Percentiles rank a stretch among this genome's conserved stretches.
Evolutionary conservation across 2,888 invertebrate species (phyloP).

Genomic region (Apamea sordens): DNA sequence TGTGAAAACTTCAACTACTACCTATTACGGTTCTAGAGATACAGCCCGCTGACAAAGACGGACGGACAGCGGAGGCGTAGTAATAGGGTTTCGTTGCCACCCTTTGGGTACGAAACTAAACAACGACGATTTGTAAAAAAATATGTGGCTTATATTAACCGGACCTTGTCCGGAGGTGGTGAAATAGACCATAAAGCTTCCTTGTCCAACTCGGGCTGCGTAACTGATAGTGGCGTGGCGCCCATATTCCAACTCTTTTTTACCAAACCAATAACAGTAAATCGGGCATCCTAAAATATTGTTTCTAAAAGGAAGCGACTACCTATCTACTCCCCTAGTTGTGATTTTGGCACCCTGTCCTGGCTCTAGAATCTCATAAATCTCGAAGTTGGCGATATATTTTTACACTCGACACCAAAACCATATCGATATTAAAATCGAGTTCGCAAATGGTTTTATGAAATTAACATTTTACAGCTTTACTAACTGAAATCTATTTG

Average conservation of each 20-base stretch:
- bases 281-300: slow-evolving; percentile 57
- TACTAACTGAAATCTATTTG: slow-evolving; percentile 28
- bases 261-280: slow-evolving; percentile 39
- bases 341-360: slow-evolving; percentile 62
- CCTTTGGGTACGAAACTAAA: too few relatives aligned
- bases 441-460: slow-evolving; percentile 53
- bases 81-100: too few relatives aligned
- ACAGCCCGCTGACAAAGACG: too few relatives aligned
- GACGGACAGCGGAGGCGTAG: too few relatives aligned
- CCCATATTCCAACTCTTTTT: background rate
- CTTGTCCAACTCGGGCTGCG: background rate
- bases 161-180: background rate
- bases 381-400: slow-evolving; percentile 61
- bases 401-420: slow-evolving; percentile 50
- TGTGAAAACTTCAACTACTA: too few relatives aligned
- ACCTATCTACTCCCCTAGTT: slow-evolving; percentile 40
- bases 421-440: slow-evolving; percentile 62
- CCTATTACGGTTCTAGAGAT: too few relatives aligned
- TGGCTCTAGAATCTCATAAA: slow-evolving; percentile 59
- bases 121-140: background rate
- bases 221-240: background rate
- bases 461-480: slow-evolving; percentile 59
- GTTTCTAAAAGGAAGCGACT: slow-evolving; percentile 49
- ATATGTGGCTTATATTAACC: background rate
- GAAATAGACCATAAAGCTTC: background rate